Evolutionary conservation across 1,140 invertebrate species (phyloP), one percentile per base, ranked within the genome.

Genomic region (Lethrus apterus): DNA sequence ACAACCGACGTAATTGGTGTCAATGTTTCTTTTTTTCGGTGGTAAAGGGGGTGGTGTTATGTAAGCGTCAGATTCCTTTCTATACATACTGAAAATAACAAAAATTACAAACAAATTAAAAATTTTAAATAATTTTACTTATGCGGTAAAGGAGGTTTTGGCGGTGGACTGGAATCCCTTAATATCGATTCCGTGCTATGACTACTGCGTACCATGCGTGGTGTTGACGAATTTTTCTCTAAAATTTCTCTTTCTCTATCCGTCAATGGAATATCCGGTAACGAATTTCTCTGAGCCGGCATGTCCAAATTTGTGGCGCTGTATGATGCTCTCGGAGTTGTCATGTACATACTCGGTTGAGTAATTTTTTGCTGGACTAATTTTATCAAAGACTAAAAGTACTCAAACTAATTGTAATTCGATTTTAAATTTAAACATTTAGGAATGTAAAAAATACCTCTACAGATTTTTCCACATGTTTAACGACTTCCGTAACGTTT

Each of bases 101-200:
- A n/a, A n/a, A n/a, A n/a, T n/a, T n/a, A n/a, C n/a, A 26, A 7
- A 26, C 24, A 26, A 26, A 7, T 51, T 46, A 33, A 51, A 26
- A 35, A 18, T 35, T 20, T 48, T 13, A 54, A 31, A 63, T 7
- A 26, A n/a, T n/a, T 51, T 67, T 66, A 83, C 81, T 81, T 70
- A 55, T 78, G 77, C 29, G 87, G 86, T 56, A 89, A 70, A 31
- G 89, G 89, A 31, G 90, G 90, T 70, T 93, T 93, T 2, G 89
- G 89, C 38, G 89, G 89, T 43, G 86, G 79, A 38, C 65, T 70
- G 67, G 74, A 76, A 66, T 80, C 76, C 48, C 74, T 55, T 48
- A 72, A 51, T 44, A 72, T 71, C 1, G 80, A 83, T 66, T 88
- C 85, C 3, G 82, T 83, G 57, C 84, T 86, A 57, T 86, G 83